A percentile compares a stretch with the other conserved stretches of the same genome.
Conservation (phyloP, 2,113 vertebrate genomes). For the Mirza zaza region DNA sequence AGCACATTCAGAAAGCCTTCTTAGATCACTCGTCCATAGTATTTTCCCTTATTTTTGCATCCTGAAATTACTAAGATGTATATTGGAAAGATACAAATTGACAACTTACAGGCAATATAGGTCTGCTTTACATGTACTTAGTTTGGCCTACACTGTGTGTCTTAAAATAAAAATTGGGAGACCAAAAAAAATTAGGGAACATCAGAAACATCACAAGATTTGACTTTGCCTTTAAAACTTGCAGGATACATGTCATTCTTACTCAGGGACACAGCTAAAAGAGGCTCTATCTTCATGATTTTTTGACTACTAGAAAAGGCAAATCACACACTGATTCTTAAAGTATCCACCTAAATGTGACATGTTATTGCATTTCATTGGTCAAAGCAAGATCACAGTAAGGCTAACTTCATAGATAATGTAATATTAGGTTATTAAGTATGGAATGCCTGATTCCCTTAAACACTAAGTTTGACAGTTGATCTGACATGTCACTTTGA, state of each 20-base stretch:
- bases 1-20: slow-evolving; percentile 15
- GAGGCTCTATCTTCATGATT: neutral
- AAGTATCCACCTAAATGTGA: neutral
- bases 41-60: slow-evolving; percentile 2
- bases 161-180: neutral
- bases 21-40: neutral
- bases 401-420: slow-evolving; percentile 7
- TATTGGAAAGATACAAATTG: neutral
- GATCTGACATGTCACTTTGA: too few species aligned
- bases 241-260: neutral
- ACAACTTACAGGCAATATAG: neutral
- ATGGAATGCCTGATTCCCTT: too few species aligned
- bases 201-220: neutral
- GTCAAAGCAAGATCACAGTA: neutral
- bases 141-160: neutral
- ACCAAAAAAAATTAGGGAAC: neutral
- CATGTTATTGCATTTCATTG: neutral
- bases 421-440: neutral
- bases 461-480: too few species aligned
- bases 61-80: neutral
- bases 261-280: neutral
- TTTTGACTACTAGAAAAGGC: neutral
- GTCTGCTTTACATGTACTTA: neutral
- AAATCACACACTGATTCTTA: neutral
- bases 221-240: neutral